Evolutionary conservation across 2,888 invertebrate species (phyloP), one percentile per base, ranked within the genome.

Genomic region (Emmelina monodactyla): DNA sequence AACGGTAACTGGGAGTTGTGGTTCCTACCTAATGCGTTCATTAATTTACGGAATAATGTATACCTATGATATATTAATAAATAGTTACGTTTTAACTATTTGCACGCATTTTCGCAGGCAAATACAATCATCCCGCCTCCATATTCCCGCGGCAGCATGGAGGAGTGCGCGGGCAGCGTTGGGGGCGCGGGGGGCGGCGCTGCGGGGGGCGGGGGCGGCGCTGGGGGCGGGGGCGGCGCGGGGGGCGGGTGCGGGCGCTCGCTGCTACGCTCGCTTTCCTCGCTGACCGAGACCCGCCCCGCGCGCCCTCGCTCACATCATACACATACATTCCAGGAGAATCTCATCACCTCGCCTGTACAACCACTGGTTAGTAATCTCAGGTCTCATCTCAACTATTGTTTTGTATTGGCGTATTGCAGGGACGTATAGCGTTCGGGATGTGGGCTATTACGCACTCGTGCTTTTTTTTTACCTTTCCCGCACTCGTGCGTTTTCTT

Each of bases 41-140:
- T n/a, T n/a, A n/a, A n/a, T n/a, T n/a, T n/a, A n/a, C n/a, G n/a
- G n/a, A n/a, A n/a, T n/a, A n/a, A n/a, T n/a, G n/a, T n/a, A n/a
- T n/a, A n/a, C n/a, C n/a, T n/a, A n/a, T n/a, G n/a, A n/a, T n/a
- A n/a, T n/a, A n/a, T n/a, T n/a, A n/a, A n/a, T n/a, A n/a, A n/a
- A n/a, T n/a, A n/a, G n/a, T n/a, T n/a, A n/a, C n/a, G n/a, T n/a
- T n/a, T n/a, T n/a, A n/a, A n/a, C n/a, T n/a, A n/a, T n/a, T n/a
- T n/a, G n/a, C n/a, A 6, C 19, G 5, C 19, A 6, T 9, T 38
- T 35, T 61, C 59, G 5, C 58, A 87, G 85, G 90, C 91, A 35
- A 92, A 92, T 65, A 87, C 88, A 38, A 82, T 91, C 61, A 86
- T 92, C 50, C 92, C 92, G 39, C 92, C 92, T 31, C 91, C 92